Base-by-base conservation (phyloP, 2,113 vertebrate genomes). In the Dascyllus trimaculatus region DNA sequence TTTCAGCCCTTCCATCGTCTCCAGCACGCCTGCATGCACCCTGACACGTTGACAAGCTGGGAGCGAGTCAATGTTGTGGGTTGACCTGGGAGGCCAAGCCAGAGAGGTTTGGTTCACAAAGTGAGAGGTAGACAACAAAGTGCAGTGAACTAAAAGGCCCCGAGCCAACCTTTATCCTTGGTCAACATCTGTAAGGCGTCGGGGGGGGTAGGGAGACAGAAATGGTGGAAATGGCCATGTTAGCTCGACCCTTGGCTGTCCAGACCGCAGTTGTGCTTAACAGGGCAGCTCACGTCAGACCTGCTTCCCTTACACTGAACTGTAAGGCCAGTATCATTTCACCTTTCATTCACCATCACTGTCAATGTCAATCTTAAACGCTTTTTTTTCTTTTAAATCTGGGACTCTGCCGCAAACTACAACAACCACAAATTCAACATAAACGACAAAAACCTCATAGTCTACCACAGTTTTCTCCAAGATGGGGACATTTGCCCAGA, bases 1-100 rank as follows among this genome's bases (percentile, higher is more conserved):
- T n/a, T 57, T 71, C 62, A 45, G 59, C 66, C 70, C 74, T 73
- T 61, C 82, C 69, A 66, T 89, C 73, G 74, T 65, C 56, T 75
- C 78, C 75, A 81, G 26, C 88, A 89, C 75, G 86, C 82, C 90
- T 85, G 84, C 83, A 78, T 91, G 90, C 82, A 83, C 89, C 78
- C 69, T 90, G 89, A 91, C 92, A 91, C 65, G 62, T 85, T 91
- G 92, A 93, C 92, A 90, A 87, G 92, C 85, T 40, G 77, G 67
- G 85, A 78, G 81, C 63, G 13, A 88, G 91, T 86, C 75, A 80
- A 71, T 82, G 87, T 72, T 82, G 90, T 80, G 91, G 88, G 71
- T 92, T 93, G 90, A 93, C 92, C 90, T 80, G 62, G 52, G 76
- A 72, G 87, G 78, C 89, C 77, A 24, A 84, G 70, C 76, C 72